Evolutionary conservation across 1,140 invertebrate species (phyloP).

Genomic region (Drosophila punjabiensis): DNA sequence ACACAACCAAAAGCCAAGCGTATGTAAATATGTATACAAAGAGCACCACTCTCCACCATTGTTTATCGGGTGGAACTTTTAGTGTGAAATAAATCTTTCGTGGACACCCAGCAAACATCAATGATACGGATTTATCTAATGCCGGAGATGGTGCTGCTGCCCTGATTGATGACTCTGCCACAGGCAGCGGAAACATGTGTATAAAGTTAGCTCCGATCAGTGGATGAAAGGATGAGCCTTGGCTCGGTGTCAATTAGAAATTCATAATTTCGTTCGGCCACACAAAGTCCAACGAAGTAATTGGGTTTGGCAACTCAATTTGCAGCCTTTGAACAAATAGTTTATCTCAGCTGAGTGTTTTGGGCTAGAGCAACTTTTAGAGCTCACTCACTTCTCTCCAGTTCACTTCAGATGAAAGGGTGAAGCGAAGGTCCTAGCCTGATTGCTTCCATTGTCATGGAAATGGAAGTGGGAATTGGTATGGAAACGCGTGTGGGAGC

Average conservation of each 20-base stretch:
- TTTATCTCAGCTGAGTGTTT: slow-evolving; percentile 17
- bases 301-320: slow-evolving; percentile 46
- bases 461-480: slow-evolving; percentile 33
- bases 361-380: not conserved
- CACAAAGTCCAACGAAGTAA: slow-evolving; percentile 24
- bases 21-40: slow-evolving; percentile 39
- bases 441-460: slow-evolving; percentile 48
- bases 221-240: not conserved
- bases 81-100: slow-evolving; percentile 78
- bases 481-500: slow-evolving; percentile 14
- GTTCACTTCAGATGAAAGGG: slow-evolving; percentile 7
- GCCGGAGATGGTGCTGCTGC: slow-evolving; percentile 24
- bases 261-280: slow-evolving; percentile 23
- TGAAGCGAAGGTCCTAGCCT: slow-evolving; percentile 24
- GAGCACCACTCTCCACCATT: slow-evolving; percentile 23
- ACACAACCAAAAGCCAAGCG: slow-evolving; percentile 7
- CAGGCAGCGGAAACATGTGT: slow-evolving; percentile 19
- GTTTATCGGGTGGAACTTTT: slow-evolving; percentile 68
- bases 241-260: slow-evolving; percentile 28
- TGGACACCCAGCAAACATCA: slow-evolving; percentile 41
- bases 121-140: slow-evolving; percentile 31
- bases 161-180: slow-evolving; percentile 32
- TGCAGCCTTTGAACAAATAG: slow-evolving; percentile 43
- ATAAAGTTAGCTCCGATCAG: slow-evolving; percentile 12
- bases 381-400: not conserved